phyloP scores from a whole-genome alignment of 2,888 invertebrate species.

The Orchesella flavescens region DNA sequence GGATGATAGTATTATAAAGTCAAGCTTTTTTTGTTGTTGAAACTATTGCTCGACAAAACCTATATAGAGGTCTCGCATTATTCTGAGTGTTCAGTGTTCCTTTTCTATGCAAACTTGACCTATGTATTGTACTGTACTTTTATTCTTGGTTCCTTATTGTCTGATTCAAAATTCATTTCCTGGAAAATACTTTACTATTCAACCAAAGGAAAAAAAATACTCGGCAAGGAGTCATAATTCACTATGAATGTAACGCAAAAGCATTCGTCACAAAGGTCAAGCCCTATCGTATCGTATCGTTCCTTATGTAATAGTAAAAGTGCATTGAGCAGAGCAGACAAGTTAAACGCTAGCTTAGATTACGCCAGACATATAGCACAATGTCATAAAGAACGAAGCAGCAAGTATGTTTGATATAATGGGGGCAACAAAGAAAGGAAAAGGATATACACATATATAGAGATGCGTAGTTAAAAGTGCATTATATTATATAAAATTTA shows the following conservation, averaged over 20 bases:
- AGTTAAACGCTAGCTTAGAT: neutral
- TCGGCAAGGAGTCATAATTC: too few relatives aligned
- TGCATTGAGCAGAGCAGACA: neutral
- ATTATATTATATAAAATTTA: slow-evolving; percentile 16
- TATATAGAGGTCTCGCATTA: too few relatives aligned
- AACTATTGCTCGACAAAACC: too few relatives aligned
- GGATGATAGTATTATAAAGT: too few relatives aligned
- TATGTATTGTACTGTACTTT: neutral
- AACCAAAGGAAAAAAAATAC: neutral
- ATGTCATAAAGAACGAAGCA: neutral
- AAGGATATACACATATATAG: neutral
- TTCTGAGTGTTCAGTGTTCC: too few relatives aligned
- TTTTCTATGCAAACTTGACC: neutral
- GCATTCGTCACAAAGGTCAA: neutral
- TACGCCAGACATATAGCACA: neutral
- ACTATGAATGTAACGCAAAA: neutral
- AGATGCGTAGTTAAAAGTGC: slow-evolving; percentile 12
- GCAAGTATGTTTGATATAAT: neutral
- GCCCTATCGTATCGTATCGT: neutral
- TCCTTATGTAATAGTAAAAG: slow-evolving; percentile 17
- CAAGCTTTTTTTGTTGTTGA: too few relatives aligned
- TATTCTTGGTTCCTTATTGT: slow-evolving; percentile 17
- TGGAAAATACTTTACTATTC: neutral
- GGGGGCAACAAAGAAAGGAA: neutral
- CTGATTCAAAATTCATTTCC: slow-evolving; percentile 23